Conservation (phyloP, 2,113 vertebrate genomes). For the Aptenodytes forsteri region DNA sequence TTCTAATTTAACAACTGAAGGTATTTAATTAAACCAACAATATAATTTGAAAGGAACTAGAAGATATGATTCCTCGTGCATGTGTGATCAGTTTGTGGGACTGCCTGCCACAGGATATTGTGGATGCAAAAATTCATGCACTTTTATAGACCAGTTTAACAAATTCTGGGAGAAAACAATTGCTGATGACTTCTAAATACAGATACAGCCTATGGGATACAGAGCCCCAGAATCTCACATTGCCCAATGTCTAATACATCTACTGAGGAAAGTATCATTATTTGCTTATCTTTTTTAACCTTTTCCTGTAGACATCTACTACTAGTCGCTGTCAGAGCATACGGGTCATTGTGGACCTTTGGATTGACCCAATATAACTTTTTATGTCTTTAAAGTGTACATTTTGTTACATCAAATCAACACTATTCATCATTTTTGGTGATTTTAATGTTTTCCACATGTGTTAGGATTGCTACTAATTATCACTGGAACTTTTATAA, state of each 20-base stretch:
- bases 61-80: rapidly evolving
- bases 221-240: rapidly evolving
- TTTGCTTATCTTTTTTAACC: background rate
- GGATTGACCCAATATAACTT: background rate
- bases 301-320: background rate
- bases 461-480: conserved; percentile 38
- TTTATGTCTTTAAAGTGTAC: background rate
- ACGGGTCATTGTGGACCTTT: rapidly evolving
- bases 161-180: background rate
- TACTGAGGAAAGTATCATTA: background rate
- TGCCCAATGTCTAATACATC: background rate
- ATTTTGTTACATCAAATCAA: conserved; percentile 18
- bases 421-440: background rate
- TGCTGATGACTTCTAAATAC: background rate
- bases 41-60: background rate
- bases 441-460: conserved; percentile 34
- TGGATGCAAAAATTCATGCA: background rate
- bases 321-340: background rate
- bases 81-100: rapidly evolving
- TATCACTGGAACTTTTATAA: conserved; percentile 43
- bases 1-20: background rate
- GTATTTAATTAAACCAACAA: background rate
- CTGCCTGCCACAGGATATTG: background rate
- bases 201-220: background rate
- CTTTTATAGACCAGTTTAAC: background rate